These are phyloP conservation scores for Lipophrys pholis DNA, from an alignment of 2,113 vertebrate species.

Conservation along the genomic window DNA sequence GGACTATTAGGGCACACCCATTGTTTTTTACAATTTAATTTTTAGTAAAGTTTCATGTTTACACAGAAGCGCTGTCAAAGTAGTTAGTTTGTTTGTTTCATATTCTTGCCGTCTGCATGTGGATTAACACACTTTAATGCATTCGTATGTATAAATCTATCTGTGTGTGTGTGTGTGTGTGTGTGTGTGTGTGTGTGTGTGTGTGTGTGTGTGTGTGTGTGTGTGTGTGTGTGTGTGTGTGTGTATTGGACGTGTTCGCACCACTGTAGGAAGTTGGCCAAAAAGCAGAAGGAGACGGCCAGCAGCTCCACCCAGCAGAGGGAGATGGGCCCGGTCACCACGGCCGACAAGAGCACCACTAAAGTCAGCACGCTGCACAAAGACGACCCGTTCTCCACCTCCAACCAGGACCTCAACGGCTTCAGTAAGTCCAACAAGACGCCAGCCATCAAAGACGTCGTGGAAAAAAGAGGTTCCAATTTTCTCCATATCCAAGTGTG, in stretches of 20 bases:
- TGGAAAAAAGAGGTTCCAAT: no score
- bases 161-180: no score
- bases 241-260: conserved; percentile 48
- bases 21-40: no score
- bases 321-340: conserved; percentile 94
- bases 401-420: conserved; percentile 94
- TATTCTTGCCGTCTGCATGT: neutral
- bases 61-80: no score
- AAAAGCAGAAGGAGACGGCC: conserved; percentile 98
- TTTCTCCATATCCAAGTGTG: no score
- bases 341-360: conserved; percentile 89
- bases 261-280: conserved; percentile 93
- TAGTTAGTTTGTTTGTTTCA: neutral
- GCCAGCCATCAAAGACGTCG: neutral
- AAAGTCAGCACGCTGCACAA: conserved; percentile 94
- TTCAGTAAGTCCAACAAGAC: conserved; percentile 95
- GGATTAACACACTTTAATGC: neutral
- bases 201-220: neutral
- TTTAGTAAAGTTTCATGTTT: no score
- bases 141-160: neutral
- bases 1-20: no score
- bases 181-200: no score
- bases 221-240: conserved; percentile 1
- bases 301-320: conserved; percentile 94
- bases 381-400: conserved; percentile 95